phyloP scores from a whole-genome alignment of 2,113 vertebrate species.

The Phocoena sinus region DNA sequence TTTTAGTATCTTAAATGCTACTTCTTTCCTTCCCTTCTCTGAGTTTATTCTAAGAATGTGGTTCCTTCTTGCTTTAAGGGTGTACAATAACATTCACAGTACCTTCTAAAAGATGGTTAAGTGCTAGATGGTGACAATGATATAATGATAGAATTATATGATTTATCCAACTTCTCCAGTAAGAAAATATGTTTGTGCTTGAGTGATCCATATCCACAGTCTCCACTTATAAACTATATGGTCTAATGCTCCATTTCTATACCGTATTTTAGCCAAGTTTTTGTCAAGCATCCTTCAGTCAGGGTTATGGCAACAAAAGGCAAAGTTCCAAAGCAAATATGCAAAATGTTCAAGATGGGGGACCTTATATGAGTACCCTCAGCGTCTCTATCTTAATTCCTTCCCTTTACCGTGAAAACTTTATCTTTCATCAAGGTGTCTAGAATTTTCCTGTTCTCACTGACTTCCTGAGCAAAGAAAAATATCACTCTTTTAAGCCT shows the following conservation, averaged over 20 bases:
- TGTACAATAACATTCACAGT: neutral
- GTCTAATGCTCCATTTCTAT: neutral
- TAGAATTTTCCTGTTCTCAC: neutral
- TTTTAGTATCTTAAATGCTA: neutral
- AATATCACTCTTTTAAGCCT: neutral
- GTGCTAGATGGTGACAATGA: neutral
- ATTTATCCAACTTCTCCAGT: neutral
- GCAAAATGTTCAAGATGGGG: neutral
- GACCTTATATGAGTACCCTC: neutral
- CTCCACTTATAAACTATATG: rapidly evolving
- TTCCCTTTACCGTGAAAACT: neutral
- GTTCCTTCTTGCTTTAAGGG: neutral
- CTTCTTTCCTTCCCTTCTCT: neutral
- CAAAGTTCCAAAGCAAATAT: neutral
- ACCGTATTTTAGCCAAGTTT: neutral
- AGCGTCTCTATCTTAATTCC: neutral
- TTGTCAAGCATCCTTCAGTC: neutral
- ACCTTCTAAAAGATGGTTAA: neutral
- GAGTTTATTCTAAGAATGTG: neutral
- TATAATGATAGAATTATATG: neutral
- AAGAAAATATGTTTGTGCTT: neutral
- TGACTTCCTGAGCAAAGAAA: neutral
- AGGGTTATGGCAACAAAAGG: neutral
- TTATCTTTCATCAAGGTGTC: neutral
- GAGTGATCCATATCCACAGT: neutral